Evolutionary conservation across 1,140 invertebrate species (phyloP).

Genomic region (Coenobita brevimanus): DNA sequence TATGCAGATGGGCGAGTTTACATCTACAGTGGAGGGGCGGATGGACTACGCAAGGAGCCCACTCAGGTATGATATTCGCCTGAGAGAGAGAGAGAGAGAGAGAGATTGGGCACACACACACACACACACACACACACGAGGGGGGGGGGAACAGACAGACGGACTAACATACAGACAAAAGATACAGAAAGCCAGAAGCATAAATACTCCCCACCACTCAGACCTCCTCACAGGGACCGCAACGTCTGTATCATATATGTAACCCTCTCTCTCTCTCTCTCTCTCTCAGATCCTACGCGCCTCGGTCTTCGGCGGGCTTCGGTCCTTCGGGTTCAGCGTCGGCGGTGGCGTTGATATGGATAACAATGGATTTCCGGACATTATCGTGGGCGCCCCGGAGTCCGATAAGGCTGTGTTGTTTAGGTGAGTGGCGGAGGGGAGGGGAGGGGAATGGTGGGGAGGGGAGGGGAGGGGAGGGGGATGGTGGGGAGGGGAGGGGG

Average conservation of each 20-base stretch:
- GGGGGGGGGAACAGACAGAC: not conserved
- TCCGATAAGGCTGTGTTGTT: slow-evolving; percentile 83
- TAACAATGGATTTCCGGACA: slow-evolving; percentile 90
- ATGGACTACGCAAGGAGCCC: not conserved
- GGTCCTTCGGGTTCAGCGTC: slow-evolving; percentile 88
- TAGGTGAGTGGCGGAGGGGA: slow-evolving; percentile 65
- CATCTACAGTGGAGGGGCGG: slow-evolving; percentile 83
- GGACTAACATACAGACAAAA: not conserved
- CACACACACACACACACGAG: no score
- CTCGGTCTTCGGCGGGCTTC: not conserved
- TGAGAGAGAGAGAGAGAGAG: not conserved
- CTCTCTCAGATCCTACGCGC: not conserved
- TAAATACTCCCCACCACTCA: not conserved
- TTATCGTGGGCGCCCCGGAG: slow-evolving; percentile 91
- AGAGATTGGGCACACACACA: no score
- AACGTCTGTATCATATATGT: no score
- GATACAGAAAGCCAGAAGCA: not conserved
- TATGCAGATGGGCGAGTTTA: slow-evolving; percentile 87
- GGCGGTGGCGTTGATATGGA: slow-evolving; percentile 92
- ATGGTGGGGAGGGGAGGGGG: no score
- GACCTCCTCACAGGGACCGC: no score
- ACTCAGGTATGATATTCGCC: not conserved
- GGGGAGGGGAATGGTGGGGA: not conserved
- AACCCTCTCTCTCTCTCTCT: not conserved
- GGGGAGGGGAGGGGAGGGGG: not conserved